phyloP scores from a whole-genome alignment of 2,888 invertebrate genomes.

The Ennomos erosarius region DNA sequence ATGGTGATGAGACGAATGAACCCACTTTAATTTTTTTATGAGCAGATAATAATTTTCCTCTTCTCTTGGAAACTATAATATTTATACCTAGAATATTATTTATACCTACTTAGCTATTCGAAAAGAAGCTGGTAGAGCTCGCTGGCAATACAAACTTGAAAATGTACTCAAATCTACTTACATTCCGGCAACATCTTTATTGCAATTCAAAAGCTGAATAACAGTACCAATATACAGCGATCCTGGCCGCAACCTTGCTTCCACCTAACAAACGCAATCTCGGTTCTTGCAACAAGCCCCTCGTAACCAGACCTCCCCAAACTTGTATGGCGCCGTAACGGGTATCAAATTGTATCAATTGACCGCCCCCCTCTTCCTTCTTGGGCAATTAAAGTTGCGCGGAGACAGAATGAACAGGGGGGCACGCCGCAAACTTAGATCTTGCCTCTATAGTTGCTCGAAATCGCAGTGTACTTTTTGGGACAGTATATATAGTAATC shows the following conservation, averaged over 20 bases:
- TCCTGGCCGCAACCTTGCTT: not conserved
- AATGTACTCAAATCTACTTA: no score
- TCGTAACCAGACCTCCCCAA: conserved; percentile 26
- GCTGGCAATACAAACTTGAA: no score
- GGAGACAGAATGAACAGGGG: conserved; percentile 58
- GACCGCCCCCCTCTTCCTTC: conserved; percentile 54
- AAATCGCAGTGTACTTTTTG: not conserved
- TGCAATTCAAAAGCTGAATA: not conserved
- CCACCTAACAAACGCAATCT: conserved; percentile 2
- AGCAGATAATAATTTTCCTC: no score
- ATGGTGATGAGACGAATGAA: no score
- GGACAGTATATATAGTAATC: not conserved
- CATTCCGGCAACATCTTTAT: no score
- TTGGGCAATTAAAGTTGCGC: conserved; percentile 73
- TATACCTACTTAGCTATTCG: no score
- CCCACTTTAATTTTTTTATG: no score
- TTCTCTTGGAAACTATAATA: no score
- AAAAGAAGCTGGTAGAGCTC: no score
- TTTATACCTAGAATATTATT: no score
- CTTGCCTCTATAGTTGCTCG: conserved; percentile 20
- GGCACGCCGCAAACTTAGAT: conserved; percentile 56
- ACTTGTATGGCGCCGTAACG: conserved; percentile 55
- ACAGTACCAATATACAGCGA: not conserved
- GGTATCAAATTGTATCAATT: conserved; percentile 71
- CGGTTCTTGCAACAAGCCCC: not conserved